Conservation (phyloP, 1,140 invertebrate species). For the Aplysia californica region DNA sequence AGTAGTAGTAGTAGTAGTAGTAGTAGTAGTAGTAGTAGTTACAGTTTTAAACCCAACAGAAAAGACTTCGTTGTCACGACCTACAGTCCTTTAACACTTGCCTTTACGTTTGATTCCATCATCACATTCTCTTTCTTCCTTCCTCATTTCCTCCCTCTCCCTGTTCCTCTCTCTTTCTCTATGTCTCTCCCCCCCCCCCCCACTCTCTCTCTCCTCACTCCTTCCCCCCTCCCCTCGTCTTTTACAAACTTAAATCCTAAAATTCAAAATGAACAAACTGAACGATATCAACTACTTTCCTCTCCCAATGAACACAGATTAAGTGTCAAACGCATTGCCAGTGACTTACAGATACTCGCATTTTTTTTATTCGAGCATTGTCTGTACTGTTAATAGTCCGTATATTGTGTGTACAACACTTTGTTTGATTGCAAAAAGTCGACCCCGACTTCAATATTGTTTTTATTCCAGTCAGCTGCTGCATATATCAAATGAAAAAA, state of each 20-base stretch:
- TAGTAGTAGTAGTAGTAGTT: background rate
- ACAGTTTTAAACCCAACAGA: background rate
- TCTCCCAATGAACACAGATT: too few species aligned
- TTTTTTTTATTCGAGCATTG: too few species aligned
- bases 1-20: background rate
- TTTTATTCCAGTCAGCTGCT: too few species aligned
- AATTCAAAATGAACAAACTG: too few species aligned
- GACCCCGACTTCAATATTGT: too few species aligned
- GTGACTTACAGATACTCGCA: too few species aligned
- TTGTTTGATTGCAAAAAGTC: too few species aligned
- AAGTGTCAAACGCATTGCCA: too few species aligned
- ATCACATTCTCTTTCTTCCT: conserved; percentile 8
- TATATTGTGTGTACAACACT: too few species aligned
- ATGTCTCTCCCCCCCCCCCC: background rate
- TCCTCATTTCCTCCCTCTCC: background rate
- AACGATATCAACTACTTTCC: too few species aligned
- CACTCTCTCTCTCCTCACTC: background rate
- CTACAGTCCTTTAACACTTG: background rate
- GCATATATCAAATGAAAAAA: too few species aligned
- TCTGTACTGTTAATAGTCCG: too few species aligned
- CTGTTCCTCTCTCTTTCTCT: background rate
- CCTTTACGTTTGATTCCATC: background rate
- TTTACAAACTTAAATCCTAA: background rate
- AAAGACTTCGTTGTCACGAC: background rate
- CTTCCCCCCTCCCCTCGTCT: background rate